Evolutionary conservation across 2,888 invertebrate species (phyloP).

Genomic region (Drosophila tripunctata): DNA sequence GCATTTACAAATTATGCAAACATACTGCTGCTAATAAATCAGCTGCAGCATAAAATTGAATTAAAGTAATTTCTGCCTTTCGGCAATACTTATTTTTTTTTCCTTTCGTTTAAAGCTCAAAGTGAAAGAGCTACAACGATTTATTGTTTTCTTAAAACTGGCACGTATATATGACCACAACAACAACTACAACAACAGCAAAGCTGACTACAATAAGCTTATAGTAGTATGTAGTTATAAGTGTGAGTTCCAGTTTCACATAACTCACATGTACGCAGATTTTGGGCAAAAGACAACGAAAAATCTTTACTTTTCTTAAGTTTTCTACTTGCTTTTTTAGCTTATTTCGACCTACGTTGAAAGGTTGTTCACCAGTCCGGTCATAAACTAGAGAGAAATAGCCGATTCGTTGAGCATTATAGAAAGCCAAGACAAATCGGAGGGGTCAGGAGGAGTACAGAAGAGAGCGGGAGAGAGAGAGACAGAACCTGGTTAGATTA

Average conservation of each 20-base stretch:
- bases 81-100: slow-evolving; percentile 20
- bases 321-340: slow-evolving; percentile 4
- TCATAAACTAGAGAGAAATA: slow-evolving; percentile 25
- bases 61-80: slow-evolving; percentile 52
- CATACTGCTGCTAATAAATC: slow-evolving; percentile 57
- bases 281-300: slow-evolving; percentile 33
- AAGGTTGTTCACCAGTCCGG: slow-evolving; percentile 47
- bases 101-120: slow-evolving; percentile 29
- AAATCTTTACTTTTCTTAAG: slow-evolving; percentile 29
- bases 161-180: slow-evolving; percentile 37
- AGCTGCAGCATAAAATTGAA: slow-evolving; percentile 42
- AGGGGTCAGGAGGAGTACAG: neutral
- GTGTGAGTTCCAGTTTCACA: slow-evolving; percentile 41
- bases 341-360: slow-evolving; percentile 25
- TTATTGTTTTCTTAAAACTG: slow-evolving; percentile 55
- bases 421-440: slow-evolving; percentile 23
- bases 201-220: slow-evolving; percentile 25
- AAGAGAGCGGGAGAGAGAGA: neutral
- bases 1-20: slow-evolving; percentile 36
- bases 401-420: slow-evolving; percentile 12
- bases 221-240: too few relatives aligned
- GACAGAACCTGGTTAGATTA: slow-evolving; percentile 11
- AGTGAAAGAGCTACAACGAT: slow-evolving; percentile 58
- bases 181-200: slow-evolving; percentile 21
- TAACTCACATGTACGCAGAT: slow-evolving; percentile 49